Conservation (phyloP, 1,140 invertebrate species). For the Branchinecta lynchi region DNA sequence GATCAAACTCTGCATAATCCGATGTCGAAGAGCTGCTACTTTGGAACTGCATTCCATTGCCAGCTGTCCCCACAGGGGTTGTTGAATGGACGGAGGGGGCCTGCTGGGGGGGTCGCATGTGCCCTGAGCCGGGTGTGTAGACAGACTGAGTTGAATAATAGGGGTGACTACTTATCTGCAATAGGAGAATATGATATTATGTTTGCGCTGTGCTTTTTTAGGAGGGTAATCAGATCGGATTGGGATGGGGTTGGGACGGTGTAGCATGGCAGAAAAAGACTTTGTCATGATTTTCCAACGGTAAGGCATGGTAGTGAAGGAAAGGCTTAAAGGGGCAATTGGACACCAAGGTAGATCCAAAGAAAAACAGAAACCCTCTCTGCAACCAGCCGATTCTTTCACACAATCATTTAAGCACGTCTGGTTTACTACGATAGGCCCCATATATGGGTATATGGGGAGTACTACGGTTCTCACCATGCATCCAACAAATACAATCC, state of each 20-base stretch:
- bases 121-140: slow-evolving; percentile 1
- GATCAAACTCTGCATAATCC: slow-evolving; percentile 9
- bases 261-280: too few species aligned
- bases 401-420: too few species aligned
- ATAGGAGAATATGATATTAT: slow-evolving; percentile 10
- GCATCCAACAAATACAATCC: too few species aligned
- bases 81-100: slow-evolving; percentile 6
- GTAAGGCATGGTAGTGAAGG: too few species aligned
- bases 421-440: too few species aligned
- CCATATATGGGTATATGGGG: too few species aligned
- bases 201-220: slow-evolving; percentile 10
- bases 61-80: slow-evolving; percentile 2
- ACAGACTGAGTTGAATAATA: slow-evolving; percentile 7
- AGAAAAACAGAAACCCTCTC: too few species aligned
- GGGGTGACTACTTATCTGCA: slow-evolving; percentile 9
- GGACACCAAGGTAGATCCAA: too few species aligned
- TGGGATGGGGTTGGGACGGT: not conserved
- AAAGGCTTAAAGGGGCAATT: too few species aligned
- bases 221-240: not conserved
- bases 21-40: not conserved
- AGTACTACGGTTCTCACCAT: too few species aligned
- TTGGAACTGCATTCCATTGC: slow-evolving; percentile 4
- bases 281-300: too few species aligned
- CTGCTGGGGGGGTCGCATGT: slow-evolving; percentile 5
- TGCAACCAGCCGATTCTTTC: too few species aligned